Percentiles rank a stretch among this genome's conserved stretches.
Evolutionary conservation across 2,113 vertebrate species (phyloP).

Genomic region (Okapia johnstoni): DNA sequence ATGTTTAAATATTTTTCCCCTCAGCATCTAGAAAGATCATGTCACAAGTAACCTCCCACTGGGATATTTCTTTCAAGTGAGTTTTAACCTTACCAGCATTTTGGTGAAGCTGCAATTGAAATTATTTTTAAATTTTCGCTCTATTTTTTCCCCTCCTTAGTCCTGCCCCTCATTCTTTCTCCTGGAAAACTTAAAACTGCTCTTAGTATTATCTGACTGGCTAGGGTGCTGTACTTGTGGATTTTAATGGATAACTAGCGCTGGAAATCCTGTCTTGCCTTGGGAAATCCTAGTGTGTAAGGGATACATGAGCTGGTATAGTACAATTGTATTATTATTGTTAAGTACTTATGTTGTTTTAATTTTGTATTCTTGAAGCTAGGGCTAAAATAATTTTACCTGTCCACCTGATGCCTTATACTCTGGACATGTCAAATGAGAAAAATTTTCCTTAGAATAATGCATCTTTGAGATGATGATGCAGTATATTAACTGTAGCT

Average conservation of each 20-base stretch:
- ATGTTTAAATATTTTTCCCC: background rate
- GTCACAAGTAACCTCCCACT: background rate
- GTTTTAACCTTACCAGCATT: background rate
- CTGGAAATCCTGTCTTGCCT: background rate
- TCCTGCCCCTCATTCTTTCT: background rate
- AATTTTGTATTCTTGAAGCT: background rate
- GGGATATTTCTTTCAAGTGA: background rate
- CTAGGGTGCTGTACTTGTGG: background rate
- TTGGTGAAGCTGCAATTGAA: background rate
- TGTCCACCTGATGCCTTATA: background rate
- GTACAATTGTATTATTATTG: background rate
- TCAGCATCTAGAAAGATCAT: background rate
- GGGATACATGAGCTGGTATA: background rate
- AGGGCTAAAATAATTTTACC: background rate
- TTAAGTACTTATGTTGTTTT: background rate
- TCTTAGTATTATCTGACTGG: background rate
- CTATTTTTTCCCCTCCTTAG: background rate
- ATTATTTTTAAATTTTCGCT: slow-evolving; percentile 37
- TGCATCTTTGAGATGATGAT: background rate
- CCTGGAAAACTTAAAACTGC: background rate
- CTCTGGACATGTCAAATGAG: background rate
- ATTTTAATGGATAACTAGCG: background rate
- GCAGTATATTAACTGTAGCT: background rate
- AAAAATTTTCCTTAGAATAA: background rate
- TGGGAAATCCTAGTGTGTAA: background rate